phyloP scores from a whole-genome alignment of 2,797 vertebrate species.

The Agapornis canus region DNA sequence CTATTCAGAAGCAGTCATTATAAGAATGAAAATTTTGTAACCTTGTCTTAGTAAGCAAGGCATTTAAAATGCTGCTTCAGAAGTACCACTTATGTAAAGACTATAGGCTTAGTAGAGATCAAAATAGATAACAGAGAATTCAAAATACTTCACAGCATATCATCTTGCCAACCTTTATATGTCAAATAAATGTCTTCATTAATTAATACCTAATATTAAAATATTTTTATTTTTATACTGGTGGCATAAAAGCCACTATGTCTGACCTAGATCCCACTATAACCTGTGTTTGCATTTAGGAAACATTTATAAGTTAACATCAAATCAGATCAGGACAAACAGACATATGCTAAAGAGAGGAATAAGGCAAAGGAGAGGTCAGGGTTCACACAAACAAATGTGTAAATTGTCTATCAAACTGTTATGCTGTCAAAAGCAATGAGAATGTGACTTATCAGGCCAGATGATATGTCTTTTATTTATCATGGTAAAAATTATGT shows the following conservation, averaged over 20 bases:
- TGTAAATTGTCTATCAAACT: neutral
- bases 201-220: neutral
- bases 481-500: neutral
- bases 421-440: neutral
- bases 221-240: neutral
- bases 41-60: neutral
- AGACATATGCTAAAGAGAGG: neutral
- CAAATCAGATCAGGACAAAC: neutral
- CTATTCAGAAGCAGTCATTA: neutral
- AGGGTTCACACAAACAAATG: neutral
- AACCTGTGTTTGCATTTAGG: neutral
- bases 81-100: neutral
- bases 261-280: neutral
- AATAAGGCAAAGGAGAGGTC: neutral
- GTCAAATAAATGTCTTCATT: constrained; percentile 2
- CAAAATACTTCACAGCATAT: constrained; percentile 25
- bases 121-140: constrained; percentile 7
- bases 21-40: neutral
- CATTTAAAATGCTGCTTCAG: constrained; percentile 3
- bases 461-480: neutral
- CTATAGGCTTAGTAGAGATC: neutral
- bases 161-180: neutral
- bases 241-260: neutral
- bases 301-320: neutral
- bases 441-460: neutral